These are phyloP conservation scores for Cyanoderma ruficeps DNA, from an alignment of 2,113 vertebrate species.

Conservation along the genomic window DNA sequence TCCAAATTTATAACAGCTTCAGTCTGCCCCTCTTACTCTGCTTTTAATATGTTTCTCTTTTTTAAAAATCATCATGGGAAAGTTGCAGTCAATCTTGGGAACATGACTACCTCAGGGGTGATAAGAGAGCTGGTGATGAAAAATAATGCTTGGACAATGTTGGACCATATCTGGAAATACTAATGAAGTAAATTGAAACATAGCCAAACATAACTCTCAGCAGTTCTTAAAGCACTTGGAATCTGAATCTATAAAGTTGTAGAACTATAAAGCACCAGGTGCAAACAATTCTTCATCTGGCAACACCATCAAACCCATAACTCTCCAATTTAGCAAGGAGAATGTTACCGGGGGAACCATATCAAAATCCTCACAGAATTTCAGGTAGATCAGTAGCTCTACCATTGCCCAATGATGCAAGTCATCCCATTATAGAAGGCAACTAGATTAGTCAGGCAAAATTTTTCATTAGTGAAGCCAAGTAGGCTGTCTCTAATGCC, in stretches of 20 bases:
- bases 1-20: neutral
- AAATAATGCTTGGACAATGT: neutral
- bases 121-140: neutral
- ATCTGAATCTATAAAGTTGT: neutral
- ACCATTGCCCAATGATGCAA: neutral
- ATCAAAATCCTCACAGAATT: neutral
- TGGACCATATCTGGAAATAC: neutral
- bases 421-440: neutral
- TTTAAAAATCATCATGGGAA: neutral
- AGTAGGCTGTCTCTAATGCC: neutral
- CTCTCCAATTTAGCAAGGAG: neutral
- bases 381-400: neutral
- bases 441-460: neutral
- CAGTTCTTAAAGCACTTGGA: neutral
- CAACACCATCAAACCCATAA: neutral
- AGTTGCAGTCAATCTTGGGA: neutral
- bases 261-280: neutral
- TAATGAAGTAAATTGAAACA: neutral
- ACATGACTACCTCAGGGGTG: neutral
- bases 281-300: neutral
- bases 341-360: accelerated
- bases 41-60: neutral
- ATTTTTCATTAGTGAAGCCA: neutral
- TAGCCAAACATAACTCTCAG: neutral
- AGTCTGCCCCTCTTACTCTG: neutral